phyloP scores from a whole-genome alignment of 2,797 vertebrate genomes.

The Melanotaenia trifasciata region DNA sequence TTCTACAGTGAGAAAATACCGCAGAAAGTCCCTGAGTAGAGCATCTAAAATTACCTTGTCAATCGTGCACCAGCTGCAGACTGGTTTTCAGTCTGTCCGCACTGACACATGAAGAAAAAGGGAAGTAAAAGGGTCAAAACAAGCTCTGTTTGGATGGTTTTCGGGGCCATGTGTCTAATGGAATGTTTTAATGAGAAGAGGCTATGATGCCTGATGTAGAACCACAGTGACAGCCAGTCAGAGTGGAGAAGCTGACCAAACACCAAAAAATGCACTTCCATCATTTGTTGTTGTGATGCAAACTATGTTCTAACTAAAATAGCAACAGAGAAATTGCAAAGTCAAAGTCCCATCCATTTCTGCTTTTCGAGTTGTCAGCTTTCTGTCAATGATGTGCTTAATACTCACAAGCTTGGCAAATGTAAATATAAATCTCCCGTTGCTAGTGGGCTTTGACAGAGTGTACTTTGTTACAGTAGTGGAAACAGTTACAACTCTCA shows the following conservation, averaged over 20 bases:
- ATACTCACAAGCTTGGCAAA: constrained; percentile 59
- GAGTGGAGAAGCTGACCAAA: constrained; percentile 42
- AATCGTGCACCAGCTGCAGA: constrained; percentile 59
- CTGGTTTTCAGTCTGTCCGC: constrained; percentile 49
- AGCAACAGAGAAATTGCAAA: constrained; percentile 69
- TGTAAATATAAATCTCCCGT: constrained; percentile 59
- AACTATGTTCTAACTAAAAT: constrained; percentile 64
- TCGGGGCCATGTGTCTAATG: constrained; percentile 72
- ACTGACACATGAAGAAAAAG: constrained; percentile 56
- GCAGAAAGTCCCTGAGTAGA: constrained; percentile 49
- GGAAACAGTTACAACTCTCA: constrained; percentile 37
- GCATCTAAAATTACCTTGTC: constrained; percentile 78
- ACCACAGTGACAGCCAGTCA: constrained; percentile 74
- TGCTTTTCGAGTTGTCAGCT: constrained; percentile 67
- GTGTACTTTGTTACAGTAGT: constrained; percentile 48
- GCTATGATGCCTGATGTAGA: constrained; percentile 72
- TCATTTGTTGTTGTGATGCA: constrained; percentile 70
- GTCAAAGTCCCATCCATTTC: constrained; percentile 65
- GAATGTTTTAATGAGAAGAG: constrained; percentile 78
- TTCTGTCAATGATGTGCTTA: constrained; percentile 65
- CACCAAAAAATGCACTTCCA: constrained; percentile 61
- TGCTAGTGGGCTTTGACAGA: constrained; percentile 49
- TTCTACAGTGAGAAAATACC: constrained; percentile 45
- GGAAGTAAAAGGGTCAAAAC: constrained; percentile 69
- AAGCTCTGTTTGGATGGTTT: constrained; percentile 68